A percentile compares a stretch with the other conserved stretches of the same genome.
These are phyloP conservation scores for Mastomys coucha DNA, from an alignment of 2,113 vertebrate genomes.

Conservation along the genomic window DNA sequence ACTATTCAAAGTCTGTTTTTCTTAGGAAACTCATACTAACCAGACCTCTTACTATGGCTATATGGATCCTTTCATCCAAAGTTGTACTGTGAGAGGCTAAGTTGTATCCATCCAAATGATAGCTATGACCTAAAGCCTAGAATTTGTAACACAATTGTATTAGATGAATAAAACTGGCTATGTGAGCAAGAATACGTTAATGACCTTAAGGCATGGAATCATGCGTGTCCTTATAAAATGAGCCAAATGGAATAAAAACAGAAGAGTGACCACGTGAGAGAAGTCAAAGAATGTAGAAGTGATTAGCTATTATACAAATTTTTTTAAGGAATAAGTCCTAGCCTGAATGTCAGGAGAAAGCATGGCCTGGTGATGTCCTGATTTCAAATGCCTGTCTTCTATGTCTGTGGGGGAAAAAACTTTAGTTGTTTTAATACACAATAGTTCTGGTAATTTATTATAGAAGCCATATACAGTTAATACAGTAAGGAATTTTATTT, in stretches of 20 bases:
- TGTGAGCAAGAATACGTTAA: background rate
- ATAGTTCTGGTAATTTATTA: background rate
- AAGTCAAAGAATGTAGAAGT: background rate
- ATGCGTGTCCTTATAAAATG: background rate
- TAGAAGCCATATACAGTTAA: background rate
- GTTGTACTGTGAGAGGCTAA: background rate
- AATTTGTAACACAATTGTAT: background rate
- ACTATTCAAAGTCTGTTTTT: background rate
- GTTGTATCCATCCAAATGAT: background rate
- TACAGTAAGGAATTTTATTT: background rate
- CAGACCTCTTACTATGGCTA: background rate
- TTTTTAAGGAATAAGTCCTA: background rate
- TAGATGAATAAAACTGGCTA: background rate
- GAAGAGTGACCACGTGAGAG: background rate
- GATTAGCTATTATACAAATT: background rate
- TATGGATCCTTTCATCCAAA: background rate
- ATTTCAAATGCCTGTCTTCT: background rate
- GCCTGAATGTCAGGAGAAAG: background rate
- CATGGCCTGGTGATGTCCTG: background rate
- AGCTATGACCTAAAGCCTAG: background rate
- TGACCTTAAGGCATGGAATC: background rate
- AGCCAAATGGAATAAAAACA: background rate
- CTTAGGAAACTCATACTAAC: background rate
- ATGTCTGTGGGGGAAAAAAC: background rate
- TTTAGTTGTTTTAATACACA: background rate